phyloP scores from a whole-genome alignment of 2,113 vertebrate species.

The Hyaena hyaena region DNA sequence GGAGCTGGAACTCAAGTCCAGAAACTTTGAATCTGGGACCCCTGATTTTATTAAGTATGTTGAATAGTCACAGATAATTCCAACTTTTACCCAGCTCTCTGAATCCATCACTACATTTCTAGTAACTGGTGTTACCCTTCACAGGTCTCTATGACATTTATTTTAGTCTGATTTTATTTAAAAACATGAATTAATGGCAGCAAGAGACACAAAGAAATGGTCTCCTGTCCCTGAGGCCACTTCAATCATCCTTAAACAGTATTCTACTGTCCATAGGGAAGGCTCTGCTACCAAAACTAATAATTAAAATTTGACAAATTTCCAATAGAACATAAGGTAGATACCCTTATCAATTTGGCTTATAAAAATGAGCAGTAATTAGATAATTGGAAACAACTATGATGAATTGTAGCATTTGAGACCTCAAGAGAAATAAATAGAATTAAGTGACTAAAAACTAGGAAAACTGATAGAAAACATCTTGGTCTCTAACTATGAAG shows the following conservation, averaged over 20 bases:
- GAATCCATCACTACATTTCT: not conserved
- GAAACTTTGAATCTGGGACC: not conserved
- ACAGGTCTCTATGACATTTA: not conserved
- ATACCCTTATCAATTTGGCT: slow-evolving; percentile 3
- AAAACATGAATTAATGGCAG: not conserved
- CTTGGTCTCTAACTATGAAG: not conserved
- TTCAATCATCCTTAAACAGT: not conserved
- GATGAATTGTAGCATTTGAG: not conserved
- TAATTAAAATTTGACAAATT: slow-evolving; percentile 6
- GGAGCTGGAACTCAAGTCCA: not conserved
- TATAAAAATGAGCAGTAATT: slow-evolving; percentile 47
- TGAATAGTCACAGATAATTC: not conserved
- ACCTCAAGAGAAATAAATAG: slow-evolving; percentile 25
- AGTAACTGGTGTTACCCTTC: not conserved
- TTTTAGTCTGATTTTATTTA: slow-evolving; percentile 43
- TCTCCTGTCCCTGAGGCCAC: not conserved
- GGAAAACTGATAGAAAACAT: slow-evolving; percentile 43
- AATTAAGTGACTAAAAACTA: slow-evolving; percentile 55
- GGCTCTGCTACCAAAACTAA: not conserved
- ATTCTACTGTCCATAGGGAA: not conserved
- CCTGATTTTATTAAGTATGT: not conserved
- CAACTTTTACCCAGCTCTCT: not conserved
- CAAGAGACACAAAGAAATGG: not conserved
- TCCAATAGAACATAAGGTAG: not conserved
- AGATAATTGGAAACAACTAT: not conserved